Conservation (phyloP, 2,113 vertebrate species). For the Chloropsis hardwickii region DNA sequence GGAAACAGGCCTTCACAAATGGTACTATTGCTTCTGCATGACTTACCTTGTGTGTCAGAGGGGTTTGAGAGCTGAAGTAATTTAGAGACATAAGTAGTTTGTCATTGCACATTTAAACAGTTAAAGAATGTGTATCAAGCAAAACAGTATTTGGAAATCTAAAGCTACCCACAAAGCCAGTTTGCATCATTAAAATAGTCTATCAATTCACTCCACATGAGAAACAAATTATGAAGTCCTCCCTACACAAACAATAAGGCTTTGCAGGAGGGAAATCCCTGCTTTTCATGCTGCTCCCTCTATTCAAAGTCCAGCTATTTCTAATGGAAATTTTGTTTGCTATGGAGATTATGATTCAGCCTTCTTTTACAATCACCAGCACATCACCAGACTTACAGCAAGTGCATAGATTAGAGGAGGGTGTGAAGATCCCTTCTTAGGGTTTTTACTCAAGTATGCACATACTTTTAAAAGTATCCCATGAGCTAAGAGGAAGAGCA, state of each 20-base stretch:
- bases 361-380: background rate
- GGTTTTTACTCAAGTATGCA: background rate
- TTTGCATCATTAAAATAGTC: slow-evolving; percentile 2
- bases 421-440: background rate
- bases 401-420: background rate
- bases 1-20: slow-evolving; percentile 18
- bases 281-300: slow-evolving; percentile 41
- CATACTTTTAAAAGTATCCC: background rate
- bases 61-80: background rate
- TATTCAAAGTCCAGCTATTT: slow-evolving; percentile 34
- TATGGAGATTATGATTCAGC: slow-evolving; percentile 28
- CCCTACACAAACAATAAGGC: background rate
- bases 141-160: background rate
- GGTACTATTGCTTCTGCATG: slow-evolving; percentile 45
- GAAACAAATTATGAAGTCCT: slow-evolving; percentile 25
- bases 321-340: slow-evolving; percentile 44
- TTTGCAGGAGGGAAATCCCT: slow-evolving; percentile 19
- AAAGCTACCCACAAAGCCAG: background rate
- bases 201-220: background rate
- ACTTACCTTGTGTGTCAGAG: slow-evolving; percentile 49
- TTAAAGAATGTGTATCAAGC: background rate
- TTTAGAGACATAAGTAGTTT: background rate
- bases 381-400: background rate
- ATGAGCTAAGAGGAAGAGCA: background rate
- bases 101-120: slow-evolving; percentile 5